Percentiles rank a stretch among this genome's conserved stretches.
Conservation (phyloP, 2,888 invertebrate species). For the Cremastobaeus sp. region DNA sequence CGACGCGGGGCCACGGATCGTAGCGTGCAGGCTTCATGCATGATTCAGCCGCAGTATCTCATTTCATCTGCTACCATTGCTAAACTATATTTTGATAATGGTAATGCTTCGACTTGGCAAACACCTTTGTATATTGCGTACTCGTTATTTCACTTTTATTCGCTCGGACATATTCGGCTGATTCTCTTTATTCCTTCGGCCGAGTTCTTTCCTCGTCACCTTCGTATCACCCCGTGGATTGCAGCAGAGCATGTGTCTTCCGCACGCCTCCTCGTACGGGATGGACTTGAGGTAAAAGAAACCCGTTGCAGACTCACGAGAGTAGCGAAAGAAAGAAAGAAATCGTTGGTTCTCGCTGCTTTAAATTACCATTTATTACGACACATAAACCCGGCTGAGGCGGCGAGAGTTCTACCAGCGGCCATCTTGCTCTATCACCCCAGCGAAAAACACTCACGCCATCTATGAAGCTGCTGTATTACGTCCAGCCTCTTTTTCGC, state of each 20-base stretch:
- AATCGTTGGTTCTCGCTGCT: constrained; percentile 79
- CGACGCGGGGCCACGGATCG: constrained; percentile 70
- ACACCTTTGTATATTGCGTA: constrained; percentile 78
- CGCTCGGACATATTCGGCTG: constrained; percentile 58
- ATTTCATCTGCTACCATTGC: constrained; percentile 77
- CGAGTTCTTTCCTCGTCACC: constrained; percentile 26
- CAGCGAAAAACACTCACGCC: constrained; percentile 56
- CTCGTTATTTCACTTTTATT: constrained; percentile 66
- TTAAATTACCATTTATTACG: constrained; percentile 79
- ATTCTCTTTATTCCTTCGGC: constrained; percentile 47
- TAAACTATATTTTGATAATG: constrained; percentile 78
- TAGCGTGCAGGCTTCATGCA: constrained; percentile 77
- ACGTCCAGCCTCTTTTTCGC: constrained; percentile 39
- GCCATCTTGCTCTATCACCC: constrained; percentile 75
- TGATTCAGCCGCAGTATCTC: constrained; percentile 78
- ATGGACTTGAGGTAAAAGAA: constrained; percentile 57
- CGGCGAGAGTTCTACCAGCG: constrained; percentile 69
- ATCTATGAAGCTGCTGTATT: constrained; percentile 44
- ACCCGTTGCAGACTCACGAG: constrained; percentile 51
- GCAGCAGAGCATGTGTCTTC: constrained; percentile 18
- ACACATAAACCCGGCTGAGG: constrained; percentile 75
- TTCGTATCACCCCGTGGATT: constrained; percentile 49
- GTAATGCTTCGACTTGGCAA: constrained; percentile 77
- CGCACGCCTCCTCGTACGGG: constrained; percentile 47
- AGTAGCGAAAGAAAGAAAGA: constrained; percentile 76